phyloP scores from a whole-genome alignment of 2,888 invertebrate species.

The Dynastes grantii region DNA sequence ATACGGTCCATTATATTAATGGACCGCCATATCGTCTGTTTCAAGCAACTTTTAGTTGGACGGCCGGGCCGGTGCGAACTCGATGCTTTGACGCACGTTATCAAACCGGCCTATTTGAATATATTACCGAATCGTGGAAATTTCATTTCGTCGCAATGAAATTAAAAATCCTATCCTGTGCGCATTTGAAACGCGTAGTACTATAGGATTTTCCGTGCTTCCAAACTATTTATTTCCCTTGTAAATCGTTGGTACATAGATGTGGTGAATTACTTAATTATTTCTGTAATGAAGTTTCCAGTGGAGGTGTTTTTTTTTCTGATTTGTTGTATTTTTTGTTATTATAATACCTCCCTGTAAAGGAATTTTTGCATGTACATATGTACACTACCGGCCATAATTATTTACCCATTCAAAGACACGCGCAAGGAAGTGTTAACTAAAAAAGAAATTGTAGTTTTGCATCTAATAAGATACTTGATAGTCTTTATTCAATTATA shows the following conservation, averaged over 20 bases:
- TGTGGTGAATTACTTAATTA: too few species aligned
- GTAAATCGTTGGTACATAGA: too few species aligned
- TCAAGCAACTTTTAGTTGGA: slow-evolving; percentile 33
- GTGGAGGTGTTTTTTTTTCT: background rate
- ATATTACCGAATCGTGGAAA: slow-evolving; percentile 50
- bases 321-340: too few species aligned
- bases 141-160: slow-evolving; percentile 45
- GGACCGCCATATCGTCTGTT: slow-evolving; percentile 30
- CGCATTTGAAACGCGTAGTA: background rate
- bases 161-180: slow-evolving; percentile 40
- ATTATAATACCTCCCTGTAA: too few species aligned
- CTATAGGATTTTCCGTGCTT: background rate
- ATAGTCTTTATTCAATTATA: too few species aligned
- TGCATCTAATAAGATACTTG: too few species aligned
- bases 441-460: too few species aligned
- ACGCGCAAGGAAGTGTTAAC: too few species aligned
- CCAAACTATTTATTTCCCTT: background rate
- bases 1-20: slow-evolving; percentile 39
- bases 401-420: too few species aligned
- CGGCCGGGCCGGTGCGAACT: background rate
- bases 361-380: too few species aligned
- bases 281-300: background rate
- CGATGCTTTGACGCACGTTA: slow-evolving; percentile 38
- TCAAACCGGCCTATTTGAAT: slow-evolving; percentile 46
- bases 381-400: too few species aligned